These are phyloP conservation scores for Lithophane socia DNA, from an alignment of 2,888 invertebrate species.

Conservation along the genomic window DNA sequence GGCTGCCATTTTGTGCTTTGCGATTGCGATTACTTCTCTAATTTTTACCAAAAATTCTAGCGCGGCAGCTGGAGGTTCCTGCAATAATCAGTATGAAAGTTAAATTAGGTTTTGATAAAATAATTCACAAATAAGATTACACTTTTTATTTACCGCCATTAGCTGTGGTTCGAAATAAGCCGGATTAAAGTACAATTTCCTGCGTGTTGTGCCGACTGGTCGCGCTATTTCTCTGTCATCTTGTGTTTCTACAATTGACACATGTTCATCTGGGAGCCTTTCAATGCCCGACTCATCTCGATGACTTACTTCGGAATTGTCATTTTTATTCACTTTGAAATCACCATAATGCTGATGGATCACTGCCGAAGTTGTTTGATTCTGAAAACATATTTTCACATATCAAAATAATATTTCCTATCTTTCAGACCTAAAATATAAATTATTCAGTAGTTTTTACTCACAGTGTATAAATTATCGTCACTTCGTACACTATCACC, in stretches of 20 bases:
- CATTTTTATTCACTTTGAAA: conserved; percentile 78
- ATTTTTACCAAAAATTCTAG: conserved; percentile 97
- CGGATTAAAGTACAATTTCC: conserved; percentile 96
- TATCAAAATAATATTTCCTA: conserved; percentile 24
- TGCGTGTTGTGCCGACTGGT: conserved; percentile 93
- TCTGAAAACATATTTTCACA: conserved; percentile 73
- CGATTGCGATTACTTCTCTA: conserved; percentile 96
- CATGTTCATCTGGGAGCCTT: conserved; percentile 95
- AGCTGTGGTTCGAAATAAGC: conserved; percentile 97
- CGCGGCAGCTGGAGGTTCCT: conserved; percentile 97
- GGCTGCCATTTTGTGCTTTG: conserved; percentile 96
- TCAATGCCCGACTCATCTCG: conserved; percentile 92
- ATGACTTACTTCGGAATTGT: conserved; percentile 80
- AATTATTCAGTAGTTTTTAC: conserved; percentile 49
- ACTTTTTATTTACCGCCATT: conserved; percentile 92
- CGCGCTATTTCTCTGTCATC: conserved; percentile 93
- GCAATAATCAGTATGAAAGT: conserved; percentile 55
- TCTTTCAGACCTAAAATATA: background rate
- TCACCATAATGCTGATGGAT: conserved; percentile 91
- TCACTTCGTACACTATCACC: conserved; percentile 84
- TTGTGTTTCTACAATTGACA: conserved; percentile 95
- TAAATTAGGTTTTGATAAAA: background rate
- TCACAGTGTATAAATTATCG: conserved; percentile 81
- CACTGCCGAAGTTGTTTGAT: conserved; percentile 92
- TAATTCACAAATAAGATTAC: background rate